Conservation (phyloP, 2,113 vertebrate genomes). For the Sinosuthora webbiana region DNA sequence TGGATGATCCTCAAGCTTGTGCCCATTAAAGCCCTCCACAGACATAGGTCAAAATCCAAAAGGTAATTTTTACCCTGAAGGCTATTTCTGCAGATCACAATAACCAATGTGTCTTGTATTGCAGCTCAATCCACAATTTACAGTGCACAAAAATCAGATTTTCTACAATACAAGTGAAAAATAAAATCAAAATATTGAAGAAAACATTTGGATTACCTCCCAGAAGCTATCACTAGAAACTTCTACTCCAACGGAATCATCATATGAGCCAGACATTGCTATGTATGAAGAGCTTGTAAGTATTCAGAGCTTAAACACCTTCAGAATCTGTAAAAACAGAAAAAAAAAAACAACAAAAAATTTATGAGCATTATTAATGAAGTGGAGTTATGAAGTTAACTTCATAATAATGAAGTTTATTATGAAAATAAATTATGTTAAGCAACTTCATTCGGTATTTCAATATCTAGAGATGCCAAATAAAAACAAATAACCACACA, state of each 20-base stretch:
- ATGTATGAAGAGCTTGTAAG: not conserved
- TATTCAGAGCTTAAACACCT: slow-evolving; percentile 22
- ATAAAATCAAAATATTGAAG: not conserved
- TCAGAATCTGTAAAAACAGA: slow-evolving; percentile 24
- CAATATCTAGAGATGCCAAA: not conserved
- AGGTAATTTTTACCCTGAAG: not conserved
- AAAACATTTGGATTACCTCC: slow-evolving; percentile 81
- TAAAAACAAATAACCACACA: not conserved
- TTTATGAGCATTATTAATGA: not conserved
- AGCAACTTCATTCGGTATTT: not conserved
- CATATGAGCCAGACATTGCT: slow-evolving; percentile 90
- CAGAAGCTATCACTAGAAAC: slow-evolving; percentile 98
- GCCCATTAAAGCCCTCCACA: not conserved
- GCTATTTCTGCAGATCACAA: not conserved
- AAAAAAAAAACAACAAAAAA: not conserved
- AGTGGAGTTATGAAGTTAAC: not conserved
- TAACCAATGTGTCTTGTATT: not conserved
- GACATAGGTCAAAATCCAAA: not conserved
- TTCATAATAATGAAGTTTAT: too few species aligned
- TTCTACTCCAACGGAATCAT: slow-evolving; percentile 87
- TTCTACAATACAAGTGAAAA: not conserved
- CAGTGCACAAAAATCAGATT: not conserved
- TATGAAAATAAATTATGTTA: not conserved
- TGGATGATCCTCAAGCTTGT: not conserved
- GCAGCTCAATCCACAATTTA: not conserved